Evolutionary conservation across 2,797 vertebrate genomes (phyloP), one percentile per base, ranked within the genome.

Genomic region (Schizopygopsis malacanthus): DNA sequence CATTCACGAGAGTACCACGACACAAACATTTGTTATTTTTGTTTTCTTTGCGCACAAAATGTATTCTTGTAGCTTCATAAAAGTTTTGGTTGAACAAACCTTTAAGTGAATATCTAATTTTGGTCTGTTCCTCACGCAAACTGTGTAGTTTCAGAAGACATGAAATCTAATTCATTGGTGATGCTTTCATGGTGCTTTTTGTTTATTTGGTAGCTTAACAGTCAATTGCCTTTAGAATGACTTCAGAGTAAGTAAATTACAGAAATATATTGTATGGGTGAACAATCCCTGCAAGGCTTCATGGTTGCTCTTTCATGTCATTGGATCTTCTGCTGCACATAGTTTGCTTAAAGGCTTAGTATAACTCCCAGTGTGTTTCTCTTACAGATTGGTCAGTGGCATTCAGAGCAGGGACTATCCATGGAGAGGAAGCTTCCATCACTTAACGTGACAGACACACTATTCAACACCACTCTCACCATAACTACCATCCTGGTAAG

Each of bases 401-500:
- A 99, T 20, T 97, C 97, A 67, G 96, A 97, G 13, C 95, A 97
- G 77, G 98, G 98, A 71, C 96, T 99, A 91, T 97, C 96, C 92
- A 99, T 99, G 98, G 97, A 99, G 93, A 97, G 92, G 91, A 97
- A 94, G 92, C 96, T 97, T 90, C 97, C 97, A 81, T 96, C 97
- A 79, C 96, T 97, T 90, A 99, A 99, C 69, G 95, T 97, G 85
- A 97, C 98, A 0, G 97, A 98, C 92, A 98, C 95, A n/a, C 96
- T 99, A 89, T 98, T 98, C 95, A 99, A 99, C 93, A 98, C 97
- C 75, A 99, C 98, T 0, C 96, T 99, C 56, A 96, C 96, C 37
- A 95, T 99, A 94, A 99, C 98, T 41, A 99, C 98, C 88, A 99
- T 99, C 94, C 95, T 99, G 95, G 98, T 99, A 95, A 98, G 97